phyloP scores from a whole-genome alignment of 2,797 vertebrate genomes.

The Halcyon leucocephala region DNA sequence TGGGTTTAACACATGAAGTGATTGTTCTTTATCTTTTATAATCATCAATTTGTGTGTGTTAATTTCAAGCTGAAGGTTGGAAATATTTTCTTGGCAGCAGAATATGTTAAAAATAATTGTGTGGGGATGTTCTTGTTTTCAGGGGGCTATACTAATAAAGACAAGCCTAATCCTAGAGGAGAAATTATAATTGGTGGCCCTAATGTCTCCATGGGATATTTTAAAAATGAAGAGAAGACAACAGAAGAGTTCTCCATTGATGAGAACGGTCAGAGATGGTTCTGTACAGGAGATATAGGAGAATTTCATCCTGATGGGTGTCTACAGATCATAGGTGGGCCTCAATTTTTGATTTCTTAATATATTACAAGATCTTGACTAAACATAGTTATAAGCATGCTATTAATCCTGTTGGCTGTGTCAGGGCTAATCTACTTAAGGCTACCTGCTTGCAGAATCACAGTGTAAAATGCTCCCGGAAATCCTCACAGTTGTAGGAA shows the following conservation, averaged over 20 bases:
- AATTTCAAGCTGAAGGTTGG: not conserved
- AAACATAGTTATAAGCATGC: not conserved
- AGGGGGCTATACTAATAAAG: slow-evolving; percentile 93
- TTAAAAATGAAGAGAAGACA: slow-evolving; percentile 83
- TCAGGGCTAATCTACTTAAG: not conserved
- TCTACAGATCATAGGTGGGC: slow-evolving; percentile 94
- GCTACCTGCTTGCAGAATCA: not conserved
- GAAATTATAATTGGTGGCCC: slow-evolving; percentile 94
- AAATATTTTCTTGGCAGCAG: not conserved
- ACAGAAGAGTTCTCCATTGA: slow-evolving; percentile 89
- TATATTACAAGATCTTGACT: not conserved
- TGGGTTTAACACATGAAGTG: not conserved
- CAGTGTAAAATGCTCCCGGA: not conserved
- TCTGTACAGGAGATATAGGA: slow-evolving; percentile 96
- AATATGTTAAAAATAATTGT: not conserved
- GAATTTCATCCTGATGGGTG: slow-evolving; percentile 94
- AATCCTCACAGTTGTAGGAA: not conserved
- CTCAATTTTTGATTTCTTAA: not conserved
- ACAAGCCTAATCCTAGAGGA: slow-evolving; percentile 93
- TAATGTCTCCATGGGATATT: slow-evolving; percentile 97
- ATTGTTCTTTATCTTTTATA: not conserved
- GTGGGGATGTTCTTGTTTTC: slow-evolving; percentile 28
- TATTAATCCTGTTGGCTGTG: not conserved
- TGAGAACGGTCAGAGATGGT: slow-evolving; percentile 92
- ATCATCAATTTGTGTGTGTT: not conserved